Evolutionary conservation across 2,113 vertebrate species (phyloP).

Genomic region (Donacobius atricapilla): DNA sequence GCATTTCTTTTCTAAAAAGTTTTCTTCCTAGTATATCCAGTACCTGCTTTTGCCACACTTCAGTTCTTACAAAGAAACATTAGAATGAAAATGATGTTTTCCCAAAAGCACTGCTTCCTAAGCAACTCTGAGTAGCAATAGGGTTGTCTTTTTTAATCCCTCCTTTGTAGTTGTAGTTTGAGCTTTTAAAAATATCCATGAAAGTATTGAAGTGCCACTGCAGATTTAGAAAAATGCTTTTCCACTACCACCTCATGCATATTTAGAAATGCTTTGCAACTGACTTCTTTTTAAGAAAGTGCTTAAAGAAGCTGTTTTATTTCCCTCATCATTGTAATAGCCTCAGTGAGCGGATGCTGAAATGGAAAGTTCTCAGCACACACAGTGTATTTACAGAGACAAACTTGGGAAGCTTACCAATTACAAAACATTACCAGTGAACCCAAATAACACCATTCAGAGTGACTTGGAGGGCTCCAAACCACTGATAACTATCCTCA

Average conservation of each 20-base stretch:
- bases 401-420: background rate
- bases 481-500: background rate
- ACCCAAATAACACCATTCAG: background rate
- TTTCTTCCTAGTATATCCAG: background rate
- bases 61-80: background rate
- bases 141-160: background rate
- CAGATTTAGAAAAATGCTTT: background rate
- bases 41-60: background rate
- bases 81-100: background rate
- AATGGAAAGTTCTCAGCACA: background rate
- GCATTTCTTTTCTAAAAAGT: background rate
- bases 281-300: background rate
- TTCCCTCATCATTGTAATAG: background rate
- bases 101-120: background rate
- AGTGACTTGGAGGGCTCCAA: background rate
- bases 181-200: background rate
- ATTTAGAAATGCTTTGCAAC: conserved; percentile 10
- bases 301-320: background rate
- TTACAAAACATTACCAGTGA: background rate
- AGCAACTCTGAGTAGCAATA: background rate
- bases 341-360: background rate
- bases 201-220: background rate
- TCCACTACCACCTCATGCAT: background rate
- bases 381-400: background rate
- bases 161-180: background rate